Evolutionary conservation across 2,797 vertebrate genomes (phyloP).

Genomic region (Phrynocephalus forsythii): DNA sequence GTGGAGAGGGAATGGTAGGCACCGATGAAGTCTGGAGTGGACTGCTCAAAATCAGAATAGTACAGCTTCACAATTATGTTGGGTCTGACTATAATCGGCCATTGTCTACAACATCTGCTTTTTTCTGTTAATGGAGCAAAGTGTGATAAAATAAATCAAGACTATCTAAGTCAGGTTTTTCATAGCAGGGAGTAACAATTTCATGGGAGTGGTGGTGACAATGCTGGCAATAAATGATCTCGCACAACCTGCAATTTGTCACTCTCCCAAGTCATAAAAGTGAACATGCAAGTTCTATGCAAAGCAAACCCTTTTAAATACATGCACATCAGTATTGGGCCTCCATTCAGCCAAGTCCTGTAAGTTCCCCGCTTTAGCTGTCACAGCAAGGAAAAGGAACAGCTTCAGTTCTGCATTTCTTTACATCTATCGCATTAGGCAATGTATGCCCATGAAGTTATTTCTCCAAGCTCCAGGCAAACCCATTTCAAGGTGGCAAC

Average conservation of each 20-base stretch:
- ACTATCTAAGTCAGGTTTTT: not conserved
- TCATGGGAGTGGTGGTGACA: no score
- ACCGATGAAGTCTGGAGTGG: not conserved
- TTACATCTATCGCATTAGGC: not conserved
- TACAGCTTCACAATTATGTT: not conserved
- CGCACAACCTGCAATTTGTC: not conserved
- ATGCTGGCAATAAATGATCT: not conserved
- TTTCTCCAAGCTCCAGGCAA: constrained; percentile 46
- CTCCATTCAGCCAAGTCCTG: not conserved
- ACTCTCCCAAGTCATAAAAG: not conserved
- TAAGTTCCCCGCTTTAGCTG: constrained; percentile 1
- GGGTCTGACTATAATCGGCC: not conserved
- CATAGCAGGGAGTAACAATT: not conserved
- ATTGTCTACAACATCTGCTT: not conserved
- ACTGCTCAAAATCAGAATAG: not conserved
- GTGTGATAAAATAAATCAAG: not conserved
- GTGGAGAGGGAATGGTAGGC: not conserved
- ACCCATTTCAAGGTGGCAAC: constrained; percentile 58
- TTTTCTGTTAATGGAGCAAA: not conserved
- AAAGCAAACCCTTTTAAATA: not conserved
- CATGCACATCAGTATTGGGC: not conserved
- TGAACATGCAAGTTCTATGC: no score
- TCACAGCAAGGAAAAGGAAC: not conserved
- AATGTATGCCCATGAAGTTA: constrained; percentile 15
- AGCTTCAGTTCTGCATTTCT: constrained; percentile 11